Conservation (phyloP, 2,888 invertebrate species). For the Eristalis arbustorum region DNA sequence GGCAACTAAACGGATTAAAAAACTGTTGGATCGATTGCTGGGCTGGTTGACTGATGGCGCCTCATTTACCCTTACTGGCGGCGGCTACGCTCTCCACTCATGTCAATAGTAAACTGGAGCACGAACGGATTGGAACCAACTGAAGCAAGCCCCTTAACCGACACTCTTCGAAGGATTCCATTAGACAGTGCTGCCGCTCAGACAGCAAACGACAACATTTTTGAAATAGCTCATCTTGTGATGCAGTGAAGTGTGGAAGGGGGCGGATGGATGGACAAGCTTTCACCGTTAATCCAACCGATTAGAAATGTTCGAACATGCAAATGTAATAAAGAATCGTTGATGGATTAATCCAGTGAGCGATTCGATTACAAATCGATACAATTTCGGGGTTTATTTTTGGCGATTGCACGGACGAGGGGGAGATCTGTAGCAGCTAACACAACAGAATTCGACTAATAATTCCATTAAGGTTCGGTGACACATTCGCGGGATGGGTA, state of each 20-base stretch:
- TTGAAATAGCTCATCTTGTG: conserved; percentile 19
- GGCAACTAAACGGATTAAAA: conserved; percentile 64
- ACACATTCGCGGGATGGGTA: background rate
- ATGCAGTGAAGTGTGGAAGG: background rate
- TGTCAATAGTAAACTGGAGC: conserved; percentile 23
- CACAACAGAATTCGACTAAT: background rate
- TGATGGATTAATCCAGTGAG: conserved; percentile 38
- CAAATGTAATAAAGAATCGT: conserved; percentile 31
- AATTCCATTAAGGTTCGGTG: conserved; percentile 17
- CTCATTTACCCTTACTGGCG: background rate
- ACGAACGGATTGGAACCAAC: conserved; percentile 30
- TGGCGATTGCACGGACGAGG: too few relatives aligned
- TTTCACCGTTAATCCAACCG: conserved; percentile 34
- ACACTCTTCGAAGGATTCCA: conserved; percentile 3
- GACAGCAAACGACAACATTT: conserved; percentile 8
- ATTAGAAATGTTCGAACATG: conserved; percentile 42
- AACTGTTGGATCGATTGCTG: conserved; percentile 64
- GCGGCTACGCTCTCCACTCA: background rate
- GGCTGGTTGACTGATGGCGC: conserved; percentile 16
- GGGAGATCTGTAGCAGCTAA: background rate
- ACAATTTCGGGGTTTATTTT: conserved; percentile 20
- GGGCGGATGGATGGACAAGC: background rate
- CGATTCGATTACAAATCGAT: conserved; percentile 49
- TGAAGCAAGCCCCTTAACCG: conserved; percentile 14
- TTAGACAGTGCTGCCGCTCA: background rate